Base-by-base conservation (phyloP, 1,140 invertebrate genomes). In the Dufourea novaeangliae region DNA sequence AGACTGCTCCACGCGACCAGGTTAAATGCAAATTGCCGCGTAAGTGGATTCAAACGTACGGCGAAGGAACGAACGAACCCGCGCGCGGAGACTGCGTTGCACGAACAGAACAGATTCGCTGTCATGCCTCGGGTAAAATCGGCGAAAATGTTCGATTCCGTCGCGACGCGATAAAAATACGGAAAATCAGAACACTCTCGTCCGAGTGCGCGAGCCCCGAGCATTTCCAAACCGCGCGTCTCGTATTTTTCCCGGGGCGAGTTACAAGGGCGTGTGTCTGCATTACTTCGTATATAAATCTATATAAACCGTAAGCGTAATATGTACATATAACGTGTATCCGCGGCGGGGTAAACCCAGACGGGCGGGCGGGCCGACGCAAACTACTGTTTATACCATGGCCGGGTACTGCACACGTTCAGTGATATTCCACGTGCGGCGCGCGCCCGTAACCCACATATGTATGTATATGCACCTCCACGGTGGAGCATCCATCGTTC, bases 351-450 rank as follows among this genome's bases (percentile, higher is more conserved):
- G 32, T 20, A 50, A 56, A 44, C 37, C 29, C n/a, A 41, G 5
- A 22, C 3, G 25, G 20, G n/a, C n/a, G 20, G 17, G 5, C 44
- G 44, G 8, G 14, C 6, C 61, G 70, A 27, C 39, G 54, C 22
- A 67, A 82, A 67, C 73, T 68, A 50, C 39, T 77, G 66, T 80
- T 77, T 78, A 50, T 78, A 77, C 17, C 17, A 32, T 39, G 22
- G 41, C 14, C 44, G 17, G 5, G 20, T 0, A 3, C 17, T 37
- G 20, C 44, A 44, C 44, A 67, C 73, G 1, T 20, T 29, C 8
- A 11, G 1, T 11, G 61, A 66, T 73, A 54, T 41, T 41, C 22
- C 20, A n/a, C 32, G 39, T 34, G 29, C 34, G 57, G 7, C 39
- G n/a, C 2, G 17, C 14, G 32, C 27, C 50, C 14, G 27, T 50